phyloP scores from a whole-genome alignment of 2,113 vertebrate species.

The Oreotrochilus melanogaster region DNA sequence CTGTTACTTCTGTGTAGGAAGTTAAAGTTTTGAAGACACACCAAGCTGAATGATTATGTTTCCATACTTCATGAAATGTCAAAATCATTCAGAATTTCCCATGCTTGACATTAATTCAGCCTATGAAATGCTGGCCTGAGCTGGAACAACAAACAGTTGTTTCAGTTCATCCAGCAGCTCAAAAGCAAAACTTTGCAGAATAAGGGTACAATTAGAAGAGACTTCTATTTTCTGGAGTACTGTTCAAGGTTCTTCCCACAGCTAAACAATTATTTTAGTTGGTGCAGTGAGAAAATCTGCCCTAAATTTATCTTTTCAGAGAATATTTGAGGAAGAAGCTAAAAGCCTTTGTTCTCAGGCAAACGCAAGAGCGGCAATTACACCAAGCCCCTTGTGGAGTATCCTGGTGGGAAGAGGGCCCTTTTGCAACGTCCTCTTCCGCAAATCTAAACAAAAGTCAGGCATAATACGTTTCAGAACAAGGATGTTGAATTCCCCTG shows the following conservation, averaged over 20 bases:
- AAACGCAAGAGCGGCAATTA: background rate
- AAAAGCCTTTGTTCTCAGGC: constrained; percentile 3
- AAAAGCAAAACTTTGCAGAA: background rate
- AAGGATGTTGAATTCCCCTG: constrained; percentile 5
- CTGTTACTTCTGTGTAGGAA: background rate
- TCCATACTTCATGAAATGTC: background rate
- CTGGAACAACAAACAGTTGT: background rate
- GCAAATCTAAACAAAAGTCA: background rate
- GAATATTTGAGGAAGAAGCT: background rate
- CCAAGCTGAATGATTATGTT: background rate
- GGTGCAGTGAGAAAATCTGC: background rate
- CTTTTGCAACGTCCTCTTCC: background rate
- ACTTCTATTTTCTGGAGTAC: background rate
- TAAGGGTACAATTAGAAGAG: background rate
- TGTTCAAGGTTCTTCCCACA: background rate
- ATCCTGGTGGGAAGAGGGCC: background rate
- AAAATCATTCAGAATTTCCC: background rate
- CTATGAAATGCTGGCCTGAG: background rate
- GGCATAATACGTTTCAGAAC: background rate
- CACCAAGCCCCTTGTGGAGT: background rate
- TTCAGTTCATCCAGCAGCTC: background rate
- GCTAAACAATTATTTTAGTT: background rate
- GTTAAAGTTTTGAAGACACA: constrained; percentile 9
- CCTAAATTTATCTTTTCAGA: background rate
- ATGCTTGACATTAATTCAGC: background rate